Conservation (phyloP, 2,888 invertebrate genomes). For the Portevinia maculata region DNA sequence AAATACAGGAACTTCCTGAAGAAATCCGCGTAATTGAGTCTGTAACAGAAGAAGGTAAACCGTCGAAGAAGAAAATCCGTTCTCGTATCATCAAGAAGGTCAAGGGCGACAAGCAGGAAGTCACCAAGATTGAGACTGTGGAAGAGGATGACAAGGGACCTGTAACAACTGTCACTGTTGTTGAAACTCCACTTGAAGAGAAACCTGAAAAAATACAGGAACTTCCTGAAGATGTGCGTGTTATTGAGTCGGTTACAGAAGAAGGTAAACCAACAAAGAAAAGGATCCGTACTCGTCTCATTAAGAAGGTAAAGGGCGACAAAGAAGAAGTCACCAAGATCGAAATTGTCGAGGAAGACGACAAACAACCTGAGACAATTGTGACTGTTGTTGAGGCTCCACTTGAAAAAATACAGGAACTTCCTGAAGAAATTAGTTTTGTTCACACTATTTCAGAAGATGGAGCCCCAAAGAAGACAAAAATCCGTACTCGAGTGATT, state of each 20-base stretch:
- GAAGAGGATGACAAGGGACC: slow-evolving; percentile 81
- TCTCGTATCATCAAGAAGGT: slow-evolving; percentile 80
- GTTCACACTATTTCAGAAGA: no score
- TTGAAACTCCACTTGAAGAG: slow-evolving; percentile 47
- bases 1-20: slow-evolving; percentile 69
- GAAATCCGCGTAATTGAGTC: slow-evolving; percentile 68
- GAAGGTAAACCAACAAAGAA: slow-evolving; percentile 77
- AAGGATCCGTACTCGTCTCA: slow-evolving; percentile 79
- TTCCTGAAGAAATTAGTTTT: no score
- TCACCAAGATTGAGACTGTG: slow-evolving; percentile 81
- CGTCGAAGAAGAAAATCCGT: slow-evolving; percentile 76
- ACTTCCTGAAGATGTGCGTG: slow-evolving; percentile 70
- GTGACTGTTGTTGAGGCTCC: slow-evolving; percentile 78
- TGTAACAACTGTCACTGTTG: slow-evolving; percentile 77
- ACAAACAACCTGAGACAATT: slow-evolving; percentile 79
- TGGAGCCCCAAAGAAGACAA: no score
- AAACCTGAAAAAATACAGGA: slow-evolving; percentile 68
- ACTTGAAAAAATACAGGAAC: no score
- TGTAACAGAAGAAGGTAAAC: slow-evolving; percentile 76
- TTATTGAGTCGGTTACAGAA: slow-evolving; percentile 29
- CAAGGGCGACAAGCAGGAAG: slow-evolving; percentile 80
- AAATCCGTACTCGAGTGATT: no score
- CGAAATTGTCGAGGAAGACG: slow-evolving; percentile 81
- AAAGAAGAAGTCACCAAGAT: slow-evolving; percentile 81
- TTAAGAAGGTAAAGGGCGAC: slow-evolving; percentile 77